Base-by-base conservation (phyloP, 2,797 vertebrate species). In the Xerus rutilus region DNA sequence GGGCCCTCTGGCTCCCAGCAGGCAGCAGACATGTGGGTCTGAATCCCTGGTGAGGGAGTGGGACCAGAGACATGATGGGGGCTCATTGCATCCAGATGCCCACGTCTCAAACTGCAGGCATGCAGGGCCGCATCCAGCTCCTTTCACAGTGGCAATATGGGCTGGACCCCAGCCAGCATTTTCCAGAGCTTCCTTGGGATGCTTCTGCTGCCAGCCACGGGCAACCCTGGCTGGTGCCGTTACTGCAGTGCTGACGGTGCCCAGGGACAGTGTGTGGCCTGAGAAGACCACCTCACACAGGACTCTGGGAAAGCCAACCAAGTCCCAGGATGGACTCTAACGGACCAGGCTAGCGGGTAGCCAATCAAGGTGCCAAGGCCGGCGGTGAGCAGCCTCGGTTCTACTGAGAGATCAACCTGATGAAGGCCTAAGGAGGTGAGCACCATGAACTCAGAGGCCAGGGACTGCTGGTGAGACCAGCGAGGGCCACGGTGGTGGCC, bases 201-300 rank as follows among this genome's bases (percentile, higher is more conserved):
- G 0, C 52, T 3, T 28, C n/a, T 0, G 15, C 4, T 0, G 28
- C 62, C 12, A n/a, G 14, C 30, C 6, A 0, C 14, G 62, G 67
- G 47, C 0, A 2, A 28, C 43, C 5, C 15, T 4, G 7, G 18
- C 20, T 20, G 12, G 43, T 0, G 9, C 7, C 20, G 32, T 2
- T 20, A 20, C 0, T n/a, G 17, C 23, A 0, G 28, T 20, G 52
- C 4, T 30, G 45, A 7, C n/a, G 23, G 0, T 25, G 49, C 1
- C 72, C 28, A 52, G 43, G 32, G 43, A 0, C 3, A 23, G 45
- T 2, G 15, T 0, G 30, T 20, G 0, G 8, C 45, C 4, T 18
- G 30, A 28, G 32, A 25, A 45, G 35, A 57, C 25, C 32, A 35
- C 20, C 7, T 9, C 20, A 25, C 3, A 20, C n/a, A 25, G 54